These are phyloP conservation scores for Hypena proboscidalis DNA, from an alignment of 2,888 invertebrate species.

Conservation along the genomic window DNA sequence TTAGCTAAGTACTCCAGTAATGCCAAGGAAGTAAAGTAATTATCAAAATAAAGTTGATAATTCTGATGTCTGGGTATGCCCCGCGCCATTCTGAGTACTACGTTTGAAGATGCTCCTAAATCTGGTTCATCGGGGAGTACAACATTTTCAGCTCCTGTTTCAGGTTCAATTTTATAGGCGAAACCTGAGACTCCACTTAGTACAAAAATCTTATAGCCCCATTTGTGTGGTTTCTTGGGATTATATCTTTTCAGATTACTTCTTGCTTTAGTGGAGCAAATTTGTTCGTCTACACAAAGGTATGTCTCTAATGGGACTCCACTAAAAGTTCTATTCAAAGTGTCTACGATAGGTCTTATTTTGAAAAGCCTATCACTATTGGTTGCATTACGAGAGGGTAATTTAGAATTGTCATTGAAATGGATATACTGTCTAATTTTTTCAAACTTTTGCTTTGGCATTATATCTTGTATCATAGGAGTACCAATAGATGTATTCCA, in stretches of 20 bases:
- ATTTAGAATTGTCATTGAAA: conserved; percentile 35
- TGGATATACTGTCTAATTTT: conserved; percentile 36
- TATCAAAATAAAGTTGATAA: conserved; percentile 47
- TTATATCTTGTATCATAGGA: background rate
- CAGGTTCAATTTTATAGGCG: conserved; percentile 47
- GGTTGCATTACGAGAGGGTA: conserved; percentile 9
- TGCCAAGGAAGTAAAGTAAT: conserved; percentile 39
- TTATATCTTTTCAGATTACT: conserved; percentile 48
- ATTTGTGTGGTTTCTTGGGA: conserved; percentile 55
- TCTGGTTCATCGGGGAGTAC: conserved; percentile 32
- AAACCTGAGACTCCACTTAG: conserved; percentile 44
- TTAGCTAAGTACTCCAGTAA: conserved; percentile 45
- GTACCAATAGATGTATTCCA: background rate
- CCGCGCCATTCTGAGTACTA: conserved; percentile 42
- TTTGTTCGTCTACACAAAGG: conserved; percentile 46
- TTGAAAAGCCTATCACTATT: conserved; percentile 32
- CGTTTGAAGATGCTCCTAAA: conserved; percentile 42
- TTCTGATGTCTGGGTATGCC: conserved; percentile 41
- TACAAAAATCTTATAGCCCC: conserved; percentile 50
- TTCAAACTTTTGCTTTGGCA: conserved; percentile 24
- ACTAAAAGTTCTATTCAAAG: conserved; percentile 19
- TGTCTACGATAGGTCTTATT: conserved; percentile 37
- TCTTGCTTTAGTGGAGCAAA: conserved; percentile 43
- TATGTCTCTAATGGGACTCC: conserved; percentile 31
- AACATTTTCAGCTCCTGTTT: conserved; percentile 46